phyloP scores from a whole-genome alignment of 2,888 invertebrate genomes.

The Heliconius cydno region DNA sequence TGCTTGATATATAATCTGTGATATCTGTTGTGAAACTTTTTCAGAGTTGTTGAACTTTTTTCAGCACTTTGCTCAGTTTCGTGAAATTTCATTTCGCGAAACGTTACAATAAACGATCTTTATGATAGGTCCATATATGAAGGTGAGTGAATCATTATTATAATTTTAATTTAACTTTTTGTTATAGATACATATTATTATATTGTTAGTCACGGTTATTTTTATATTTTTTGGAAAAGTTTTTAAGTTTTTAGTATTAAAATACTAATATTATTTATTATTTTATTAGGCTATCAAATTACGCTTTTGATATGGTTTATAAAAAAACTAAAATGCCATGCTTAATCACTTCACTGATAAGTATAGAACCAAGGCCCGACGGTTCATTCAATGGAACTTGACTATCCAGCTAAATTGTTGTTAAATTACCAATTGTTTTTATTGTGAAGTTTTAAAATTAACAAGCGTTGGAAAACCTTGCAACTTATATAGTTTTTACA shows the following conservation, averaged over 20 bases:
- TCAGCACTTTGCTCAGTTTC: slow-evolving; percentile 63
- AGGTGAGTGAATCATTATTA: slow-evolving; percentile 69
- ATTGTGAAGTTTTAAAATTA: slow-evolving; percentile 30
- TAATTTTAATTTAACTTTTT: slow-evolving; percentile 44
- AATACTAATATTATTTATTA: not conserved
- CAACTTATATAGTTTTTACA: slow-evolving; percentile 34
- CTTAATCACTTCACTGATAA: not conserved
- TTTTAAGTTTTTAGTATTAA: slow-evolving; percentile 34
- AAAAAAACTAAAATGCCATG: not conserved
- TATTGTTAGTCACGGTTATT: slow-evolving; percentile 32
- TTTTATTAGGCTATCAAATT: not conserved
- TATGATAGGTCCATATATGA: slow-evolving; percentile 83
- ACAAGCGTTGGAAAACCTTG: slow-evolving; percentile 38
- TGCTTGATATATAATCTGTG: slow-evolving; percentile 68
- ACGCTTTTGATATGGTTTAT: slow-evolving; percentile 1
- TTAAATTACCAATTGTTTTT: slow-evolving; percentile 38
- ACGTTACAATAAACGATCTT: slow-evolving; percentile 72
- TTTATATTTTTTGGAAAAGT: slow-evolving; percentile 19
- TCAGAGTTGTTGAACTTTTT: slow-evolving; percentile 68
- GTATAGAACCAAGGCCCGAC: slow-evolving; percentile 22
- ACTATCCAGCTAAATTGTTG: slow-evolving; percentile 17
- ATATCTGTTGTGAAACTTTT: slow-evolving; percentile 62
- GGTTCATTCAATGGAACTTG: slow-evolving; percentile 21
- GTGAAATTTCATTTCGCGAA: slow-evolving; percentile 80
- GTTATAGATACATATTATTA: not conserved